phyloP scores from a whole-genome alignment of 2,113 vertebrate species.

The Charina bottae region DNA sequence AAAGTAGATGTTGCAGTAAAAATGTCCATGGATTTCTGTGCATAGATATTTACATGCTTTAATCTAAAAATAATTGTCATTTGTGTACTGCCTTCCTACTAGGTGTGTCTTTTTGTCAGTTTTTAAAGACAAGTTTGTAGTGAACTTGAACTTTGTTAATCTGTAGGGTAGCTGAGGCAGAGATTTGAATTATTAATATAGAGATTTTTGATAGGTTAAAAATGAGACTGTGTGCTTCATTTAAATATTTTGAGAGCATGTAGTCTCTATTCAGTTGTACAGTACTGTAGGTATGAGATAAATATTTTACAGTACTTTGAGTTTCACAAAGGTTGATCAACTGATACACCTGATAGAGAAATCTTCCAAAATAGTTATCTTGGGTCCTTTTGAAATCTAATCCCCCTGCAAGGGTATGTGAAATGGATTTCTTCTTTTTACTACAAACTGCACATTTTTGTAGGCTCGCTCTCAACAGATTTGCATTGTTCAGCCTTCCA shows the following conservation, averaged over 20 bases:
- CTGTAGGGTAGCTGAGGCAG: neutral
- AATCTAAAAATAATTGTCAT: neutral
- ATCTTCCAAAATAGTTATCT: fast-evolving
- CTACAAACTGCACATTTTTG: neutral
- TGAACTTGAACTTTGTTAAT: neutral
- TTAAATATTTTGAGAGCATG: neutral
- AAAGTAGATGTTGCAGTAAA: constrained; percentile 12
- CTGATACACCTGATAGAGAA: neutral
- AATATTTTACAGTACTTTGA: neutral
- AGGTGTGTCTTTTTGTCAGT: neutral
- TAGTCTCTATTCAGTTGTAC: neutral
- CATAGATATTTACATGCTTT: neutral
- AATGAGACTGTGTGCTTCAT: neutral
- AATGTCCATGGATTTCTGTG: neutral
- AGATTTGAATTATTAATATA: constrained; percentile 16
- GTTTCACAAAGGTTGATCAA: neutral
- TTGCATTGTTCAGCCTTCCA: neutral
- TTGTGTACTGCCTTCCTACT: constrained; percentile 7
- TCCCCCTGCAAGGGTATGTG: neutral
- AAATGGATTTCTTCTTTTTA: neutral
- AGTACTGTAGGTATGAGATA: neutral
- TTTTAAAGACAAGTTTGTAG: constrained; percentile 18
- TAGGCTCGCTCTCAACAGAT: neutral
- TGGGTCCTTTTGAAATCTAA: neutral
- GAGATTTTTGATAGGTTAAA: neutral